Evolutionary conservation across 2,113 vertebrate genomes (phyloP).

Genomic region (Melanotaenia duboulayi): DNA sequence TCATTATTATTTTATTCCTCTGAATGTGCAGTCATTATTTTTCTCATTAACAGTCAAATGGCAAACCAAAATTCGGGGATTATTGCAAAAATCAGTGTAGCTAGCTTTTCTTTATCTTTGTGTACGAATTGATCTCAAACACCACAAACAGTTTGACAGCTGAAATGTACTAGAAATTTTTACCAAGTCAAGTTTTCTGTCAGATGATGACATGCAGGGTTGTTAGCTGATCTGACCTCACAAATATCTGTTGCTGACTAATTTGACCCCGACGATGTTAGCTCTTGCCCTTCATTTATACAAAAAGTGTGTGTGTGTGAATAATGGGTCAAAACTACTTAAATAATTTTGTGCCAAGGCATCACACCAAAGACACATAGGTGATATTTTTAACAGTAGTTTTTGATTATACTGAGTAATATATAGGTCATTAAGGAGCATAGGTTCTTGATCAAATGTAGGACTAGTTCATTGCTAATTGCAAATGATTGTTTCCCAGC

Average conservation of each 20-base stretch:
- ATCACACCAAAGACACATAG: conserved; percentile 75
- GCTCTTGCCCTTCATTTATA: conserved; percentile 37
- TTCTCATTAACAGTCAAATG: conserved; percentile 45
- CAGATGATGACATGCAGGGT: conserved; percentile 10
- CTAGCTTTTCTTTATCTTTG: conserved; percentile 61
- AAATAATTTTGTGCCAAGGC: conserved; percentile 69
- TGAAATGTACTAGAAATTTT: conserved; percentile 51
- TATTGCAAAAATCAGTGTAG: conserved; percentile 60
- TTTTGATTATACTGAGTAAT: conserved; percentile 49
- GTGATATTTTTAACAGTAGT: conserved; percentile 34
- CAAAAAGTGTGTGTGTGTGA: too few relatives aligned
- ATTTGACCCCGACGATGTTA: conserved; percentile 23
- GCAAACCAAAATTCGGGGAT: conserved; percentile 56
- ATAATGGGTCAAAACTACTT: conserved; percentile 47
- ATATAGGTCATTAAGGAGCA: conserved; percentile 49
- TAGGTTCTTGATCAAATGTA: conserved; percentile 47
- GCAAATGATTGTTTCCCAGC: conserved; percentile 61
- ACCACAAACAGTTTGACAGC: conserved; percentile 22
- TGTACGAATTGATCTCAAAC: conserved; percentile 30
- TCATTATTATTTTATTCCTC: conserved; percentile 34
- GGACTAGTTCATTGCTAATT: conserved; percentile 48
- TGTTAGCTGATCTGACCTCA: conserved; percentile 49
- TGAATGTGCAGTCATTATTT: conserved; percentile 58
- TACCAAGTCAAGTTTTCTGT: conserved; percentile 31
- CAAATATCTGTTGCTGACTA: conserved; percentile 29